phyloP scores from a whole-genome alignment of 1,140 invertebrate genomes.

The Samia ricini region DNA sequence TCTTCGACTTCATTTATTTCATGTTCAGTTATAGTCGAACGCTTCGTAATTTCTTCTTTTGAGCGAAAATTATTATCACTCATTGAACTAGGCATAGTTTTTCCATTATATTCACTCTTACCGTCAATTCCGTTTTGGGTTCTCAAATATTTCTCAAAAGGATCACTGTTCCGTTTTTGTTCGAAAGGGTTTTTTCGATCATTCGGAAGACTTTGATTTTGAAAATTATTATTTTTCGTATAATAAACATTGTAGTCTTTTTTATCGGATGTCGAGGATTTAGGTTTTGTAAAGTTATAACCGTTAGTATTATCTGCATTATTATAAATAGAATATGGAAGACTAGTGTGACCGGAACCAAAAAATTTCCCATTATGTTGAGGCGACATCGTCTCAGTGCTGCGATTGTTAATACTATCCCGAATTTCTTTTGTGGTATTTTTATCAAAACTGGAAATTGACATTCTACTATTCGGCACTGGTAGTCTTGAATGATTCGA shows the following conservation, averaged over 20 bases:
- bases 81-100: constrained; percentile 48
- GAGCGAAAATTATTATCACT: constrained; percentile 51
- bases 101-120: constrained; percentile 26
- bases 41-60: constrained; percentile 53
- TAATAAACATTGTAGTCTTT: constrained; percentile 18
- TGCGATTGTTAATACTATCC: constrained; percentile 19
- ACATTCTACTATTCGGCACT: constrained; percentile 57
- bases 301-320: constrained; percentile 35
- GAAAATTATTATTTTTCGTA: constrained; percentile 29
- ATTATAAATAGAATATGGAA: constrained; percentile 32
- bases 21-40: constrained; percentile 62
- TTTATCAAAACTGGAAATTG: constrained; percentile 55
- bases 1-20: constrained; percentile 71
- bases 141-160: constrained; percentile 49
- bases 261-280: constrained; percentile 33
- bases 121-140: constrained; percentile 37
- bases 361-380: constrained; percentile 42
- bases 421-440: constrained; percentile 41
- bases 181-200: constrained; percentile 48
- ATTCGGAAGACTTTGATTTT: constrained; percentile 33
- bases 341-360: constrained; percentile 44
- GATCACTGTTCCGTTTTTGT: constrained; percentile 50
- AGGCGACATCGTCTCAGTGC: constrained; percentile 38
- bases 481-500: constrained; percentile 68
- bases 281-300: constrained; percentile 25